These are phyloP conservation scores for Eubasilissa splendida DNA, from an alignment of 2,888 invertebrate genomes.

Conservation along the genomic window DNA sequence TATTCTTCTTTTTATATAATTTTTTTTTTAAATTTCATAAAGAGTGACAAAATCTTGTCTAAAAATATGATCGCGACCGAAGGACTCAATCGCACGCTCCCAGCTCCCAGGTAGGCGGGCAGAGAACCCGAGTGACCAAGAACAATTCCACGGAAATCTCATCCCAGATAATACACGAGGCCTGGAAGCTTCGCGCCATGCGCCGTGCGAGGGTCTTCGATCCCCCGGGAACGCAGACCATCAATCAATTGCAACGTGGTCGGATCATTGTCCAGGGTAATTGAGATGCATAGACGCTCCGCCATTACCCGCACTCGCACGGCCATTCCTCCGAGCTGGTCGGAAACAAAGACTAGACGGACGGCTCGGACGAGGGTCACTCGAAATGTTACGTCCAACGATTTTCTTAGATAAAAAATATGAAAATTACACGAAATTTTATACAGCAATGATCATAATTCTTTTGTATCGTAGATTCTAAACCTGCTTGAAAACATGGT, in stretches of 20 bases:
- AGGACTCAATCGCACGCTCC: too few relatives aligned
- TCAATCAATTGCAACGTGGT: slow-evolving; percentile 22
- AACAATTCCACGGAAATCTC: slow-evolving; percentile 8
- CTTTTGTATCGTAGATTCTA: too few relatives aligned
- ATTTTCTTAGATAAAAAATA: too few relatives aligned
- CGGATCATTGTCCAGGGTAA: slow-evolving; percentile 29
- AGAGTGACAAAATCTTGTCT: too few relatives aligned
- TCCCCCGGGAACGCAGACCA: slow-evolving; percentile 21
- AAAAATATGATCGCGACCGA: too few relatives aligned
- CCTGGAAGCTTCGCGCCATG: background rate
- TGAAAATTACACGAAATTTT: too few relatives aligned
- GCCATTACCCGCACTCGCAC: slow-evolving; percentile 8
- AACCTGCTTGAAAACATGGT: too few relatives aligned
- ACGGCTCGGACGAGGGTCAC: background rate
- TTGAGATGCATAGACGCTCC: slow-evolving; percentile 34
- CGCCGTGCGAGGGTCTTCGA: background rate
- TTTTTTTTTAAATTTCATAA: too few relatives aligned
- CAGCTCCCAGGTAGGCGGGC: too few relatives aligned
- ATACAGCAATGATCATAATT: too few relatives aligned
- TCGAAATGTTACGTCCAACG: too few relatives aligned
- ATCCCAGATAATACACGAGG: background rate
- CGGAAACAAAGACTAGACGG: slow-evolving; percentile 13
- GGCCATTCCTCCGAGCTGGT: background rate
- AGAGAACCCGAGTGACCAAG: background rate
- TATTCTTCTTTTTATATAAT: too few relatives aligned